Conservation (phyloP, 23 tunicate genomes). For the Oikopleura dioica region DNA sequence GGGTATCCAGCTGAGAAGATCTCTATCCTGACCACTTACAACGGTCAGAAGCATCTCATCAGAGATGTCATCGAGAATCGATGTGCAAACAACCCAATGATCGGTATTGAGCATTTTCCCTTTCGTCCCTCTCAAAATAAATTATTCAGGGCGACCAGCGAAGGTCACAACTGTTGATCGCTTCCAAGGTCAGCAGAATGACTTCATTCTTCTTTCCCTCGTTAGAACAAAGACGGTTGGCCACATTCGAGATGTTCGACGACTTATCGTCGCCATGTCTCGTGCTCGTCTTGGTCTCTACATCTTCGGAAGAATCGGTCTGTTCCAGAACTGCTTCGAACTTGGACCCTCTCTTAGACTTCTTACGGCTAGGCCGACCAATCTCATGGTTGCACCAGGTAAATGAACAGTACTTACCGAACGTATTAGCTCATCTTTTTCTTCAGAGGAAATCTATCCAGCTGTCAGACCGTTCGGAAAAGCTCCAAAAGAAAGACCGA, state of each 20-base stretch:
- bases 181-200: slow-evolving; percentile 95
- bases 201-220: slow-evolving; percentile 84
- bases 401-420: too few relatives aligned
- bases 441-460: slow-evolving; percentile 32
- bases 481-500: background rate
- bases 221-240: slow-evolving; percentile 86
- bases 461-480: slow-evolving; percentile 3
- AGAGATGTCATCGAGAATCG: slow-evolving; percentile 67
- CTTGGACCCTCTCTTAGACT: slow-evolving; percentile 49
- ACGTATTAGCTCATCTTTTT: too few relatives aligned
- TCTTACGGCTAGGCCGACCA: slow-evolving; percentile 34
- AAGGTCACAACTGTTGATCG: slow-evolving; percentile 96
- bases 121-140: background rate
- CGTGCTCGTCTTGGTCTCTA: slow-evolving; percentile 86
- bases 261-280: slow-evolving; percentile 93
- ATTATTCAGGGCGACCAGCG: slow-evolving; percentile 26
- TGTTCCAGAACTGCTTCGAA: slow-evolving; percentile 85
- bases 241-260: slow-evolving; percentile 81
- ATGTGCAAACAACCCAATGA: slow-evolving; percentile 61
- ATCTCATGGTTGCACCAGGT: slow-evolving; percentile 32
- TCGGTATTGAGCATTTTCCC: slow-evolving; percentile 20
- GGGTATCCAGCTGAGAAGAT: slow-evolving; percentile 78
- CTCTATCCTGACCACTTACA: slow-evolving; percentile 85
- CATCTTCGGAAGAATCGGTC: slow-evolving; percentile 52
- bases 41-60: slow-evolving; percentile 93